These are phyloP conservation scores for Diarsia brunnea DNA, from an alignment of 2,888 invertebrate genomes.

Conservation along the genomic window DNA sequence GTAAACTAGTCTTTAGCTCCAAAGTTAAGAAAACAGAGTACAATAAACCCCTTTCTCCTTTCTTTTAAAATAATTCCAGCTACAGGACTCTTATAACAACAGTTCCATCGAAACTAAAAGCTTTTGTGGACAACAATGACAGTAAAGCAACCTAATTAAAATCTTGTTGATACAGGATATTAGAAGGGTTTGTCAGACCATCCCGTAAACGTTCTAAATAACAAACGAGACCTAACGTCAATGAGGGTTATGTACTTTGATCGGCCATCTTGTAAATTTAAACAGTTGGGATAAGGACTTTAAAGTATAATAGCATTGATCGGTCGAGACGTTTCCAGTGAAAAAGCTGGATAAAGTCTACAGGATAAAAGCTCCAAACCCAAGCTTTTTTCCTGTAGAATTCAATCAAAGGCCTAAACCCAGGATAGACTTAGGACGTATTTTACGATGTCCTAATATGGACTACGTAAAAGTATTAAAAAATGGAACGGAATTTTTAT, in stretches of 20 bases:
- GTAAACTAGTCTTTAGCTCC: neutral
- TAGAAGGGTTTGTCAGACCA: constrained; percentile 24
- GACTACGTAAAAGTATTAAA: no score
- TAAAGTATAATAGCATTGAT: neutral
- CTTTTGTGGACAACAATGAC: constrained; percentile 1
- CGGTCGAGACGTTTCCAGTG: neutral
- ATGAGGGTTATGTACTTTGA: constrained; percentile 38
- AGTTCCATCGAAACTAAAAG: neutral
- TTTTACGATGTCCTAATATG: no score
- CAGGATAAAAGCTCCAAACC: neutral
- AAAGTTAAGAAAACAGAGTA: neutral
- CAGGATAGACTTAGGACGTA: neutral
- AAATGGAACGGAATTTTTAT: no score
- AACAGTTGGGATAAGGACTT: constrained; percentile 11
- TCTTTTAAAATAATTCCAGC: neutral
- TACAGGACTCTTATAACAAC: neutral
- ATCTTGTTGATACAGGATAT: constrained; percentile 27
- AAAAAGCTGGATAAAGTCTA: neutral
- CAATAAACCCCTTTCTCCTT: no score
- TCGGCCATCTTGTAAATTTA: constrained; percentile 15
- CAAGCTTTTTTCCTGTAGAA: no score
- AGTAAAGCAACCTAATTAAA: constrained; percentile 24
- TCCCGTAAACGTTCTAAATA: constrained; percentile 4
- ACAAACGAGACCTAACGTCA: constrained; percentile 11
- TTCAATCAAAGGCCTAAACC: no score